These are phyloP conservation scores for Chitala chitala DNA, from an alignment of 2,113 vertebrate species.

Conservation along the genomic window DNA sequence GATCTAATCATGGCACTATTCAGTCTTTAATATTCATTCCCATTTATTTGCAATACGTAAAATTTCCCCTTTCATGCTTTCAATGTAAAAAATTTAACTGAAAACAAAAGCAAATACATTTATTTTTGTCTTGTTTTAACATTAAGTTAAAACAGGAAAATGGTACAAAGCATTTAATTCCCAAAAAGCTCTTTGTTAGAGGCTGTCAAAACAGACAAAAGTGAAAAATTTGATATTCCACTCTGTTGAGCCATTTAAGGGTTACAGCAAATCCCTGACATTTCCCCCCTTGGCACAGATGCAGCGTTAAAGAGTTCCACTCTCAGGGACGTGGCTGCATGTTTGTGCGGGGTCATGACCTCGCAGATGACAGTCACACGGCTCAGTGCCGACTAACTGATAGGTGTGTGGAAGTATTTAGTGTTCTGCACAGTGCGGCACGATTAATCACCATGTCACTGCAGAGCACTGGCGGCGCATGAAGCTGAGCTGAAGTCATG, in stretches of 20 bases:
- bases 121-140: not conserved
- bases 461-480: not conserved
- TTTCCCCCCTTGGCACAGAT: not conserved
- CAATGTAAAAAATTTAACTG: not conserved
- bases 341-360: conserved; percentile 13
- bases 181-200: not conserved
- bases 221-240: not conserved
- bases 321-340: not conserved
- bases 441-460: conserved; percentile 10
- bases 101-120: not conserved
- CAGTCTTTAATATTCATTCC: not conserved
- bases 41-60: not conserved
- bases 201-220: not conserved
- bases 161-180: not conserved
- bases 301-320: not conserved
- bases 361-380: not conserved
- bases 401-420: conserved; percentile 22
- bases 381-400: conserved; percentile 5
- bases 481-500: not conserved
- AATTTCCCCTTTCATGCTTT: not conserved
- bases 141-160: not conserved
- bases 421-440: not conserved
- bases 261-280: not conserved
- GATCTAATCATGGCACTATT: too few species aligned
- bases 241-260: not conserved